Base-by-base conservation (phyloP, 1,140 invertebrate genomes). In the Apis cerana region DNA sequence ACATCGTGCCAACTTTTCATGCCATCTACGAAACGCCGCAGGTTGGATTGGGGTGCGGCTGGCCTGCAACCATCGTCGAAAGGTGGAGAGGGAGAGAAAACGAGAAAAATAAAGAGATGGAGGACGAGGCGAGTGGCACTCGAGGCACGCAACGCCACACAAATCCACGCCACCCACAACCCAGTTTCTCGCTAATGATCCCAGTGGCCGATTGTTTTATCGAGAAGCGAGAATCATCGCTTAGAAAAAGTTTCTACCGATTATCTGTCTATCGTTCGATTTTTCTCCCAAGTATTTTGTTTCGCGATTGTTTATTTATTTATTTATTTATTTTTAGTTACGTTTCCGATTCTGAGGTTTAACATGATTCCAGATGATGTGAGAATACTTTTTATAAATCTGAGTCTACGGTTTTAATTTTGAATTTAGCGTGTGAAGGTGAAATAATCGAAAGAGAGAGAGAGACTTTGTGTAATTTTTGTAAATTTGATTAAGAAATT, bases 1-100 rank as follows among this genome's bases (percentile, higher is more conserved):
- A 74, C 70, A 72, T 21, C 19, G 68, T 43, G 68, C 58, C 68
- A 64, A 80, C 77, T 80, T 80, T 74, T 72, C 27, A 19, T 64
- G 50, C 48, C 33, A 33, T 2, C 23, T 19, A 21, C 72, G 69
- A 74, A 74, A 64, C 69, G 27, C 69, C 50, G 56, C 23, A 27
- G 54, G 33, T 58, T 54, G 43, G 21, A 62, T 27, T 8, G 17
- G 62, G 23, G 23, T 74, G 21, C 69, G 58, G 70, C 43, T 33
- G 62, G 61, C 13, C 8, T n/a, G 21, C 10, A 1, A 43, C 19
- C 33, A 43, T 19, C 17, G 17, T n/a, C 27, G 70, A 19, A 17
- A 7, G 7, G 33, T 13, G 21, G 7, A 0, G 27, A 33, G 33
- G 33, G 33, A 33, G 33, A 11, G 59, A 75, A 15, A 50, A 71